Evolutionary conservation across 1,140 invertebrate species (phyloP).

Genomic region (Galleria mellonella): DNA sequence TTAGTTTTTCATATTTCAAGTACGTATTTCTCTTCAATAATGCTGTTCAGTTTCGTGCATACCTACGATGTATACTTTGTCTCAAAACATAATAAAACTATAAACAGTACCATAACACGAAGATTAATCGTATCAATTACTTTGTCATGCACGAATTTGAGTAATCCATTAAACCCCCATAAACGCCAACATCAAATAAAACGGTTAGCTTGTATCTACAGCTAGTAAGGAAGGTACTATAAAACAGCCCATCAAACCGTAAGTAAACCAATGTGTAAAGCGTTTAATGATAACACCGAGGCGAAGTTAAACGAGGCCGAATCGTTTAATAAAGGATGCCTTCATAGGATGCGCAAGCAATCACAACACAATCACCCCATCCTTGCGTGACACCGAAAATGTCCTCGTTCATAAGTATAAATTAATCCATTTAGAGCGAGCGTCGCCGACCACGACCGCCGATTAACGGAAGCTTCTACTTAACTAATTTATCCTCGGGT

Average conservation of each 20-base stretch:
- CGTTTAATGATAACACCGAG: slow-evolving; percentile 20
- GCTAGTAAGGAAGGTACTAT: neutral
- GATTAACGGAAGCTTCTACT: slow-evolving; percentile 76
- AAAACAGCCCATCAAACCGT: slow-evolving; percentile 3
- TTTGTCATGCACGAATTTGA: no score
- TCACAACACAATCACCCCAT: slow-evolving; percentile 71
- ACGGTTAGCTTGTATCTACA: neutral
- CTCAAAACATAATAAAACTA: no score
- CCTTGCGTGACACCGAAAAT: slow-evolving; percentile 70
- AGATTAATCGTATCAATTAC: no score
- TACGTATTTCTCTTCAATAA: no score
- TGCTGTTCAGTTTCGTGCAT: no score
- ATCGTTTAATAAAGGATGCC: slow-evolving; percentile 59
- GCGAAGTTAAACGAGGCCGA: slow-evolving; percentile 30
- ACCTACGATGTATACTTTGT: no score
- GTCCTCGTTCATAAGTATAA: slow-evolving; percentile 73
- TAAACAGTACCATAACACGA: no score
- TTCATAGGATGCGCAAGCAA: slow-evolving; percentile 66
- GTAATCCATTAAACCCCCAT: neutral
- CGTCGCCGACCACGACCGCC: slow-evolving; percentile 61
- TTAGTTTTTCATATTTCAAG: no score
- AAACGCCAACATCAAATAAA: slow-evolving; percentile 3
- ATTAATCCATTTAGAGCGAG: slow-evolving; percentile 72
- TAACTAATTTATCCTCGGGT: slow-evolving; percentile 75
- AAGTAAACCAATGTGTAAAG: slow-evolving; percentile 9